Evolutionary conservation across 37 sponge, comb jelly and placozoan species (phyloP).

Genomic region (Theonella swinhoei): DNA sequence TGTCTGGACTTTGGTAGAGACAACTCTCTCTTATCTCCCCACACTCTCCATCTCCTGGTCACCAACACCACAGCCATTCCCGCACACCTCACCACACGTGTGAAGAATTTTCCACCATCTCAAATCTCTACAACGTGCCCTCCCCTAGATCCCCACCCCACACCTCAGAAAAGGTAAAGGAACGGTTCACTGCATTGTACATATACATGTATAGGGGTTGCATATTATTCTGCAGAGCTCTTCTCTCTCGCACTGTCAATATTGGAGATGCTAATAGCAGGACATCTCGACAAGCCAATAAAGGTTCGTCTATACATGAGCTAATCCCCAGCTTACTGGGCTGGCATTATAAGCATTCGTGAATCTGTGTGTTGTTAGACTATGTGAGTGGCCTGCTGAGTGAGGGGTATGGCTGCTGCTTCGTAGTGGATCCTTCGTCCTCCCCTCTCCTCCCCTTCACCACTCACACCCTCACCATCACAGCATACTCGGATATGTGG

Average conservation of each 20-base stretch:
- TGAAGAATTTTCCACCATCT: constrained; percentile 55
- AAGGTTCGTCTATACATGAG: constrained; percentile 35
- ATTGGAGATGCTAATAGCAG: constrained; percentile 50
- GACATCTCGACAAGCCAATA: constrained; percentile 16
- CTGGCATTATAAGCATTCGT: no score
- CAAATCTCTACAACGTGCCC: constrained; percentile 23
- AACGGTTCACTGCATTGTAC: not conserved
- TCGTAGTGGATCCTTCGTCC: constrained; percentile 59
- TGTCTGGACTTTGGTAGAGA: constrained; percentile 60
- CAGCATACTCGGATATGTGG: constrained; percentile 87
- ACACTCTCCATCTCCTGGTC: constrained; percentile 31
- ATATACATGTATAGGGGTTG: not conserved
- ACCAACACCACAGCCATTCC: constrained; percentile 67
- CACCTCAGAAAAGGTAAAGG: not conserved
- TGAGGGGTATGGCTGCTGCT: constrained; percentile 76
- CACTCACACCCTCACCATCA: constrained; percentile 53
- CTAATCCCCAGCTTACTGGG: no score
- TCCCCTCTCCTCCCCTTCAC: constrained; percentile 49
- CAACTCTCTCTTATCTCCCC: constrained; percentile 27
- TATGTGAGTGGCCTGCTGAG: constrained; percentile 28
- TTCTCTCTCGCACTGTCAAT: constrained; percentile 48
- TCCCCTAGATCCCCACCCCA: not conserved
- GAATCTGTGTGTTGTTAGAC: not conserved
- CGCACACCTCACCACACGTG: constrained; percentile 16
- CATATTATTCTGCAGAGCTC: constrained; percentile 1